A percentile compares a stretch with the other conserved stretches of the same genome.
phyloP scores from a whole-genome alignment of 1,140 invertebrate genomes.

The Notospermus geniculatus region DNA sequence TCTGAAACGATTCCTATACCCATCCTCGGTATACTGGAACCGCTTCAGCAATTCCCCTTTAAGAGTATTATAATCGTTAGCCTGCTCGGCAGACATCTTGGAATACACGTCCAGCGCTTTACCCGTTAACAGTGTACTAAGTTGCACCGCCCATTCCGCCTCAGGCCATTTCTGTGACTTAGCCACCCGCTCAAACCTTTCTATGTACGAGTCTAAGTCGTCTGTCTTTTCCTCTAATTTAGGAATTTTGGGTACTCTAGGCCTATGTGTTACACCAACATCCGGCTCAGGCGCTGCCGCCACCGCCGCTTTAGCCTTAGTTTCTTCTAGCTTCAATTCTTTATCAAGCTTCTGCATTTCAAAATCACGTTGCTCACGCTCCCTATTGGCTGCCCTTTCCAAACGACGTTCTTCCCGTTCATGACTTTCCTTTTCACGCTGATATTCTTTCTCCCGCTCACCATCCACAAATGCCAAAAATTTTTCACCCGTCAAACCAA shows the following conservation, averaged over 20 bases:
- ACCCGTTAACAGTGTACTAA: conserved; percentile 24
- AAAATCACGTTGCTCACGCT: too few relatives aligned
- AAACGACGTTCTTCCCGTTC: too few relatives aligned
- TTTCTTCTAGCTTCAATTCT: too few relatives aligned
- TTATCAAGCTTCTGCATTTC: too few relatives aligned
- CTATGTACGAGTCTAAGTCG: conserved; percentile 21
- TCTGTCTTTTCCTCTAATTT: conserved; percentile 23
- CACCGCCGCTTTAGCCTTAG: too few relatives aligned
- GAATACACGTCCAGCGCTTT: conserved; percentile 28
- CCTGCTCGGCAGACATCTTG: conserved; percentile 15
- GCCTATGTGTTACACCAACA: not conserved
- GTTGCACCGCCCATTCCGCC: conserved; percentile 14
- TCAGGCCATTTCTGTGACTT: conserved; percentile 14
- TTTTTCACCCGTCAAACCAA: too few relatives aligned
- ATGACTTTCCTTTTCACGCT: too few relatives aligned
- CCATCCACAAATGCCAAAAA: too few relatives aligned
- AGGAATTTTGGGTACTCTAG: conserved; percentile 9
- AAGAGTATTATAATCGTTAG: conserved; percentile 21
- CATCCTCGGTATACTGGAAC: conserved; percentile 25
- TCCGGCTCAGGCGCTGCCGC: too few relatives aligned
- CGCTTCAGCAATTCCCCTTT: conserved; percentile 26
- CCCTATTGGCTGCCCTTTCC: too few relatives aligned
- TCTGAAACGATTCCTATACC: conserved; percentile 15
- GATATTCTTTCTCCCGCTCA: too few relatives aligned
- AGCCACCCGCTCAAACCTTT: conserved; percentile 24